Percentiles rank a stretch among this genome's conserved stretches.
These are phyloP conservation scores for Platycercus adscitus DNA, from an alignment of 2,113 vertebrate species.

Conservation along the genomic window DNA sequence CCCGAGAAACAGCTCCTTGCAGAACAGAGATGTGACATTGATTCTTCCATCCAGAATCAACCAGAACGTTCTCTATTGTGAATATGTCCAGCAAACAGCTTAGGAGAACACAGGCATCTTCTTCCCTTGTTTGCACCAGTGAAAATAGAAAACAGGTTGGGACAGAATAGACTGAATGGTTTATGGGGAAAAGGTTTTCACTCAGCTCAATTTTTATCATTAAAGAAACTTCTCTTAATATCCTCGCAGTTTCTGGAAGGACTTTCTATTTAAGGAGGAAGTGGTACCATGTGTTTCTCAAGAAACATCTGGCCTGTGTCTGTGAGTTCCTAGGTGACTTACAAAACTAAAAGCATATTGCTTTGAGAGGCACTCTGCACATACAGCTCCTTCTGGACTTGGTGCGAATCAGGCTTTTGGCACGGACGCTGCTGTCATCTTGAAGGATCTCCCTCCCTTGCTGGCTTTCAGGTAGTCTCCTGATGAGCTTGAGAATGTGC, in stretches of 20 bases:
- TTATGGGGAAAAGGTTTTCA: not conserved
- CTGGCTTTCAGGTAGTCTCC: not conserved
- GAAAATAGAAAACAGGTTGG: not conserved
- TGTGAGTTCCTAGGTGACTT: not conserved
- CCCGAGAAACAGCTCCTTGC: not conserved
- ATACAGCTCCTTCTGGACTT: not conserved
- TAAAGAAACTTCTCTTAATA: not conserved
- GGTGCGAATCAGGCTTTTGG: not conserved
- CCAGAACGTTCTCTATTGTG: not conserved
- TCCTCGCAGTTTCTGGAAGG: not conserved
- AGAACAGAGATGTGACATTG: not conserved
- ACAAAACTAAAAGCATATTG: accelerated
- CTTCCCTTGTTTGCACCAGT: not conserved
- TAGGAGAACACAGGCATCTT: not conserved
- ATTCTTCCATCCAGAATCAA: not conserved
- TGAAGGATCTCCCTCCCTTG: not conserved
- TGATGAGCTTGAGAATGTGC: not conserved
- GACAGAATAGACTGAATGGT: not conserved
- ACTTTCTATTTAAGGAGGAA: not conserved
- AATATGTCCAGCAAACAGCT: not conserved
- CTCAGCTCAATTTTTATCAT: not conserved
- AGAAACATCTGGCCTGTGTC: not conserved
- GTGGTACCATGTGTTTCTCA: not conserved
- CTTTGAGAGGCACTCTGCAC: not conserved
- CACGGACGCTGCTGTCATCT: not conserved